Conservation (phyloP, 2,888 invertebrate genomes). For the Prostheceraeus crozeri region DNA sequence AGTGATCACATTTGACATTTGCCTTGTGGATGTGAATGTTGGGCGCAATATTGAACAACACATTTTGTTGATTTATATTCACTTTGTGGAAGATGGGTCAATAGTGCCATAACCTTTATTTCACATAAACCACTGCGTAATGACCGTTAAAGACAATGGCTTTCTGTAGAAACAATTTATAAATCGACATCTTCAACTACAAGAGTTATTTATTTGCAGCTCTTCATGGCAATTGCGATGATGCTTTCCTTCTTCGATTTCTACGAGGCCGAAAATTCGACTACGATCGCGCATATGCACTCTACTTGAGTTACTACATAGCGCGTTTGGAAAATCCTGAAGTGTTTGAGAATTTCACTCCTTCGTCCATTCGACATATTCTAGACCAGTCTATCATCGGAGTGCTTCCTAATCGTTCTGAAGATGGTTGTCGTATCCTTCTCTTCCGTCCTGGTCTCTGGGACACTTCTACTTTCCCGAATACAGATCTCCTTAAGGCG, state of each 20-base stretch:
- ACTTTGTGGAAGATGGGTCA: too few species aligned
- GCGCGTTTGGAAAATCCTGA: constrained; percentile 49
- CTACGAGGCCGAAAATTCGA: constrained; percentile 80
- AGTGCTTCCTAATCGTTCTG: constrained; percentile 54
- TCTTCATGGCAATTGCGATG: constrained; percentile 60
- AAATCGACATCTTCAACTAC: too few species aligned
- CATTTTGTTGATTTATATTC: too few species aligned
- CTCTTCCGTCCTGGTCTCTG: constrained; percentile 48
- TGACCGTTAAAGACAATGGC: too few species aligned
- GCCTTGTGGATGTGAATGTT: too few species aligned
- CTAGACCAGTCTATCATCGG: constrained; percentile 48
- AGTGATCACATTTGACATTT: too few species aligned
- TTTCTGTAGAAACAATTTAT: too few species aligned
- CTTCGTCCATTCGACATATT: constrained; percentile 47
- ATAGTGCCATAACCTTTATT: too few species aligned
- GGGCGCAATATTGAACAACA: too few species aligned
- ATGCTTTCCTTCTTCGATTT: constrained; percentile 69
- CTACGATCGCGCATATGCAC: constrained; percentile 71
- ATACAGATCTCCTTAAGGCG: background rate
- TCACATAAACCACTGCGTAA: too few species aligned
- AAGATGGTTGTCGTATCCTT: constrained; percentile 45
- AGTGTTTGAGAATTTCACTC: constrained; percentile 49
- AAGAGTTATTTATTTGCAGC: too few species aligned
- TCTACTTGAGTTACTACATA: constrained; percentile 56
- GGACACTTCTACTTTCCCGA: background rate